Conservation (phyloP, 1,140 invertebrate genomes). For the Sesamia nonagrioides region DNA sequence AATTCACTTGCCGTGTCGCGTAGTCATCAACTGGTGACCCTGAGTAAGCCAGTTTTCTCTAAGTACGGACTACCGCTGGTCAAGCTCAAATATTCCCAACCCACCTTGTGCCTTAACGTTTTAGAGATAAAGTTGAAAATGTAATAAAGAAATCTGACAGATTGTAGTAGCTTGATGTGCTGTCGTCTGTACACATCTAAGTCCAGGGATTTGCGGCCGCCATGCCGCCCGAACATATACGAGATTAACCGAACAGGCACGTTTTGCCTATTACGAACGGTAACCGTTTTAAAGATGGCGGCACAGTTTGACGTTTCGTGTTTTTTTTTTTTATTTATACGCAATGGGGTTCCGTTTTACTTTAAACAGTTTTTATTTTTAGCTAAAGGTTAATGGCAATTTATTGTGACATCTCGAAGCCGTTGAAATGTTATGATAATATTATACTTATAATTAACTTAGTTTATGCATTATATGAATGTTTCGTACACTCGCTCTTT, state of each 20-base stretch:
- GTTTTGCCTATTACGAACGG: conserved; percentile 73
- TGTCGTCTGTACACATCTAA: background rate
- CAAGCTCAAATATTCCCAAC: too few relatives aligned
- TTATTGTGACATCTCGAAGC: conserved; percentile 22
- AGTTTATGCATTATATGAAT: background rate
- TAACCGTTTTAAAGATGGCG: conserved; percentile 69
- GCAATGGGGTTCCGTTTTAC: background rate
- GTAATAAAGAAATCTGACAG: too few relatives aligned
- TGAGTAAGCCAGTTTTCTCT: conserved; percentile 1
- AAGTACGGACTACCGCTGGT: too few relatives aligned
- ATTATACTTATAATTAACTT: background rate
- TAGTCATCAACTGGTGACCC: background rate
- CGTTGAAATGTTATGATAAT: background rate
- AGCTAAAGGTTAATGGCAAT: conserved; percentile 3
- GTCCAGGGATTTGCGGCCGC: conserved; percentile 64
- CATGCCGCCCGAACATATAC: conserved; percentile 58
- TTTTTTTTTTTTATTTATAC: conserved; percentile 40
- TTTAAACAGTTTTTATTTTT: conserved; percentile 27
- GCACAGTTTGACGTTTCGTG: conserved; percentile 58
- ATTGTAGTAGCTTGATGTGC: too few relatives aligned
- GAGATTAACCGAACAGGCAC: conserved; percentile 70
- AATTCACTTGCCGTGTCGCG: background rate
- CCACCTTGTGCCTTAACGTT: too few relatives aligned
- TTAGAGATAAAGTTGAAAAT: too few relatives aligned
- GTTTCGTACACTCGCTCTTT: too few relatives aligned